These are phyloP conservation scores for Phymastichus coffea DNA, from an alignment of 1,140 invertebrate species.

Conservation along the genomic window DNA sequence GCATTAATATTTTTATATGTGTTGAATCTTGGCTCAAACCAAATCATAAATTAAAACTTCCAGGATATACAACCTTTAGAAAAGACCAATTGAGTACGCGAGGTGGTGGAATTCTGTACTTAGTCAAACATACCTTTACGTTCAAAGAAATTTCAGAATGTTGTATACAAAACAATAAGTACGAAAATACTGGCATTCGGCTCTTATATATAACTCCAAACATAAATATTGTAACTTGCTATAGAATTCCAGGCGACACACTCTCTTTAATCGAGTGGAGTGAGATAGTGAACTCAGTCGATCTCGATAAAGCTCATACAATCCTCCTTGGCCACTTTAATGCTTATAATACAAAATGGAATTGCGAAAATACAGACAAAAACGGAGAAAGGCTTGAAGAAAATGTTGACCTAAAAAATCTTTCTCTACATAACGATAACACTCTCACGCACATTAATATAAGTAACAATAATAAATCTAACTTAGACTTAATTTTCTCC, in stretches of 20 bases:
- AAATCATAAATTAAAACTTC: not conserved
- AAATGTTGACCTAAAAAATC: not conserved
- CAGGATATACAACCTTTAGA: not conserved
- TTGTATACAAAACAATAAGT: too few relatives aligned
- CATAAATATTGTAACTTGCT: not conserved
- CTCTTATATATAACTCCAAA: too few relatives aligned
- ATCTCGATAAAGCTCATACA: too few relatives aligned
- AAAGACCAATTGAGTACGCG: not conserved
- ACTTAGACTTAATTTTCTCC: too few relatives aligned
- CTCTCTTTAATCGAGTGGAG: too few relatives aligned
- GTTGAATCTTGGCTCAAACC: not conserved
- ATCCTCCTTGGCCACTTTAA: too few relatives aligned
- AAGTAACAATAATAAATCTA: too few relatives aligned
- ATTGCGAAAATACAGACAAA: not conserved
- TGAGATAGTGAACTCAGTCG: too few relatives aligned
- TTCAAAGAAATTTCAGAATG: not conserved
- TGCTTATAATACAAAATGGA: not conserved
- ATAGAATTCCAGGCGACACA: not conserved
- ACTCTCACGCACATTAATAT: not conserved
- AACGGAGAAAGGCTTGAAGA: not conserved
- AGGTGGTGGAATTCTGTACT: not conserved
- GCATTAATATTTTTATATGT: too few relatives aligned
- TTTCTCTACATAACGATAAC: not conserved
- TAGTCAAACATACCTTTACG: not conserved
- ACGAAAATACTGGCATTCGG: too few relatives aligned